Evolutionary conservation across 2,113 vertebrate genomes (phyloP).

Genomic region (Condylura cristata): DNA sequence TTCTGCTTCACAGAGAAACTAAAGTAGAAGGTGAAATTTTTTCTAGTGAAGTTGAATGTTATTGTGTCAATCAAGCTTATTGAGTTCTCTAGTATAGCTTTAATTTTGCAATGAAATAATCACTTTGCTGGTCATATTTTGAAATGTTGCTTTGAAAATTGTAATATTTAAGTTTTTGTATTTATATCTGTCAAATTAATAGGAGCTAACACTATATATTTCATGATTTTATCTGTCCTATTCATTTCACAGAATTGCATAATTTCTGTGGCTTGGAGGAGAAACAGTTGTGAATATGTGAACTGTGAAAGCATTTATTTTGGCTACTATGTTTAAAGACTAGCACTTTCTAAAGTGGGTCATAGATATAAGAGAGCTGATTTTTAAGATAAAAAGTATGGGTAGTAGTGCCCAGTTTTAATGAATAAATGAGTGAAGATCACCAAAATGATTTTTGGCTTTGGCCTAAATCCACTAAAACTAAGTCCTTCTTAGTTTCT

Average conservation of each 20-base stretch:
- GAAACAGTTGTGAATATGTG: background rate
- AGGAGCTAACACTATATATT: background rate
- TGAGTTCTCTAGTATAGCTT: slow-evolving; percentile 25
- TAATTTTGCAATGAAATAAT: background rate
- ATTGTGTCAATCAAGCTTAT: slow-evolving; percentile 4
- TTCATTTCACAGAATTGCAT: background rate
- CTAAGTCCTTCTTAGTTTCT: background rate
- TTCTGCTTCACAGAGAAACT: slow-evolving; percentile 32
- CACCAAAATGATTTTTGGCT: background rate
- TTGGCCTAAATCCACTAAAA: background rate
- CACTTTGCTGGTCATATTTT: background rate
- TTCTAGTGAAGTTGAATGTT: slow-evolving; percentile 19
- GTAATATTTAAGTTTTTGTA: background rate
- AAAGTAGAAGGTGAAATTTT: slow-evolving; percentile 52
- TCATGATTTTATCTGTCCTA: background rate
- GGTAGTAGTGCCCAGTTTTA: background rate
- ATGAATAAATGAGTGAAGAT: background rate
- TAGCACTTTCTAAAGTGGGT: background rate
- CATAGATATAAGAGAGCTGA: background rate
- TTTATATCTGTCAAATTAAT: slow-evolving; percentile 1
- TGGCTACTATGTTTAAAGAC: background rate
- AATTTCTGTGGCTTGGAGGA: background rate
- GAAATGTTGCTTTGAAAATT: slow-evolving; percentile 30
- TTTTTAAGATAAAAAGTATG: background rate
- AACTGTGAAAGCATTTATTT: slow-evolving; percentile 20